Evolutionary conservation across 2,888 invertebrate genomes (phyloP).

Genomic region (Drosophila emarginata): DNA sequence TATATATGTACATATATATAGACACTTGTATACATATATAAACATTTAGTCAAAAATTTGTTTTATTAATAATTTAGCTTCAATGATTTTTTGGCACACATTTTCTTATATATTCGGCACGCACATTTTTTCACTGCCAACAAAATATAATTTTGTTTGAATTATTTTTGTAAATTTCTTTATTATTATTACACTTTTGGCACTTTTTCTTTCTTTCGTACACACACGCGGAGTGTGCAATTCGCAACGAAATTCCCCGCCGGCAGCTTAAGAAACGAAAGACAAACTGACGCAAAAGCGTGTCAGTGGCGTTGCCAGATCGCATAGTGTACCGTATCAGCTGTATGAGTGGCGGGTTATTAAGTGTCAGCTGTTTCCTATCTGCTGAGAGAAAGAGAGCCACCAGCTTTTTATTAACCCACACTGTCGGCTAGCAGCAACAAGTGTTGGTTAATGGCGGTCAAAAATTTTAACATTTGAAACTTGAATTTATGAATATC

Average conservation of each 20-base stretch:
- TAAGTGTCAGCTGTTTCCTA: constrained; percentile 16
- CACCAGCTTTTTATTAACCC: not conserved
- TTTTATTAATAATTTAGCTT: constrained; percentile 39
- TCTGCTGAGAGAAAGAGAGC: not conserved
- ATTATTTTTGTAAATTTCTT: constrained; percentile 23
- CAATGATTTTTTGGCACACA: constrained; percentile 45
- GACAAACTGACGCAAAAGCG: not conserved
- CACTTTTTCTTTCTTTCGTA: constrained; percentile 29
- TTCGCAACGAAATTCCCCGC: not conserved
- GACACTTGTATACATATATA: constrained; percentile 7
- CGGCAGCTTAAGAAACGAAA: constrained; percentile 3
- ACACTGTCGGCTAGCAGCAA: constrained; percentile 25
- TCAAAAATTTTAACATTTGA: not conserved
- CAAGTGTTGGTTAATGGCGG: constrained; percentile 24
- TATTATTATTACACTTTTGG: constrained; percentile 42
- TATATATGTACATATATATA: not conserved
- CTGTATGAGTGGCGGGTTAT: constrained; percentile 11
- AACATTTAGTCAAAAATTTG: not conserved
- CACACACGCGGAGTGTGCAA: constrained; percentile 15
- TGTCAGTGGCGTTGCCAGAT: not conserved
- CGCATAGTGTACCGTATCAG: constrained; percentile 10
- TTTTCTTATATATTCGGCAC: constrained; percentile 28
- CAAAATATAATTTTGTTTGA: constrained; percentile 19
- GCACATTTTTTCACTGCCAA: constrained; percentile 44
- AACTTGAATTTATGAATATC: not conserved